Percentiles rank a stretch among this genome's conserved stretches.
These are phyloP conservation scores for Cettia cetti DNA, from an alignment of 2,113 vertebrate species.

Conservation along the genomic window DNA sequence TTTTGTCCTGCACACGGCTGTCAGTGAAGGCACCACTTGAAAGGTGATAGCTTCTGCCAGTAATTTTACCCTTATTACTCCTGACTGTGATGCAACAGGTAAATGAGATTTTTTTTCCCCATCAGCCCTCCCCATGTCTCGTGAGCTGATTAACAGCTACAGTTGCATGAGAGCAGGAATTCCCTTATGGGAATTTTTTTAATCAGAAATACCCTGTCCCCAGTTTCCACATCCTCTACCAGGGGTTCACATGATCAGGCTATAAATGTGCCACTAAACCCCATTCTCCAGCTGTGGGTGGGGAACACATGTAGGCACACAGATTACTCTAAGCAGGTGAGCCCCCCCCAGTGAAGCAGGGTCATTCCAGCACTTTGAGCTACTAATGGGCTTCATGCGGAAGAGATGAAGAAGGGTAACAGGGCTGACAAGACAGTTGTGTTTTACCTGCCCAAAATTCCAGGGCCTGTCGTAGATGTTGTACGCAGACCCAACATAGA, in stretches of 20 bases:
- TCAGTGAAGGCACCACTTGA: neutral
- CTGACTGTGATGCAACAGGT: fast-evolving
- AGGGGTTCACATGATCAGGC: neutral
- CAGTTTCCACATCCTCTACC: neutral
- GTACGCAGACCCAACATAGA: constrained; percentile 59
- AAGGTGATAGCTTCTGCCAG: neutral
- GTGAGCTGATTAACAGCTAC: neutral
- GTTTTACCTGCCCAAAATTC: constrained; percentile 73
- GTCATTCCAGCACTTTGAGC: neutral
- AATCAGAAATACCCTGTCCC: neutral
- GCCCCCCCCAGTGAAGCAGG: neutral
- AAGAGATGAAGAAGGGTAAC: neutral
- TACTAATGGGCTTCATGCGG: neutral
- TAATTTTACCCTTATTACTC: neutral
- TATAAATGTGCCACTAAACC: neutral
- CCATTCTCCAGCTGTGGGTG: neutral
- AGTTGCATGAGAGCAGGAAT: neutral
- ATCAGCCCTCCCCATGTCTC: neutral
- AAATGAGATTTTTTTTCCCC: neutral
- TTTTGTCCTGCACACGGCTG: neutral
- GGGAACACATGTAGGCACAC: neutral
- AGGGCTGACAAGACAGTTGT: neutral
- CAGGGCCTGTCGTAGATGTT: constrained; percentile 61
- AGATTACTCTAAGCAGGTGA: neutral
- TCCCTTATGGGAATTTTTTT: neutral